Base-by-base conservation (phyloP, 2,113 vertebrate species). In the Stegastes partitus region DNA sequence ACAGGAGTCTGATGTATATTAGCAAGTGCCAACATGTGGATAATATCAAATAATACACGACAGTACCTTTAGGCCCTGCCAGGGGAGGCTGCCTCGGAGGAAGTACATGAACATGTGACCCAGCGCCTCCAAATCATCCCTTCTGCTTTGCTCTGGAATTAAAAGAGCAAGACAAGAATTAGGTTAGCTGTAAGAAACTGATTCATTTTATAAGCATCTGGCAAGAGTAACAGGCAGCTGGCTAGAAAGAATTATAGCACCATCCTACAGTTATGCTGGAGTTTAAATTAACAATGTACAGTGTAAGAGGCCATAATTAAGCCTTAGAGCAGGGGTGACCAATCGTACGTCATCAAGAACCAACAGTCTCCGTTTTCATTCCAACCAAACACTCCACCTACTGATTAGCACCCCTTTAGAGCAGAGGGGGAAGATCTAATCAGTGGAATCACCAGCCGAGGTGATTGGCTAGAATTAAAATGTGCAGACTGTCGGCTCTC, bases 51-150 rank as follows among this genome's bases (percentile, higher is more conserved):
- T 4, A 68, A 72, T 16, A 45, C 0, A 49, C 18, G 9, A 34
- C 51, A 67, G 63, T 94, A 99, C 98, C 97, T 99, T 99, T 69
- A 99, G 95, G 77, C 98, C 98, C 91, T 99, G 98, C 98, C 98
- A 99, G 39, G 98, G 98, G 39, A 99, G 96, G 90, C 97, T 99
- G 31, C 98, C 97, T 0, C 98, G 95, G 63, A 99, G 95, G 87
- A 99, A 99, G 90, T 99, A 99, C 98, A 99, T 97, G 88, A 99
- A 99, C 98, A 99, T 99, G 92, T 99, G 98, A 80, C 98, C 98
- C 89, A 99, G 90, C 0, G 98, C 98, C 93, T 99, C 98, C 93
- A 99, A 93, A 88, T 99, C 97, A 0, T 99, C 97, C 86, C 98
- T 95, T 91, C 97, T 96, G 94, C 98, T 99, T 97, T 99, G 98